phyloP scores from a whole-genome alignment of 2,113 vertebrate genomes.

The Natator depressus region DNA sequence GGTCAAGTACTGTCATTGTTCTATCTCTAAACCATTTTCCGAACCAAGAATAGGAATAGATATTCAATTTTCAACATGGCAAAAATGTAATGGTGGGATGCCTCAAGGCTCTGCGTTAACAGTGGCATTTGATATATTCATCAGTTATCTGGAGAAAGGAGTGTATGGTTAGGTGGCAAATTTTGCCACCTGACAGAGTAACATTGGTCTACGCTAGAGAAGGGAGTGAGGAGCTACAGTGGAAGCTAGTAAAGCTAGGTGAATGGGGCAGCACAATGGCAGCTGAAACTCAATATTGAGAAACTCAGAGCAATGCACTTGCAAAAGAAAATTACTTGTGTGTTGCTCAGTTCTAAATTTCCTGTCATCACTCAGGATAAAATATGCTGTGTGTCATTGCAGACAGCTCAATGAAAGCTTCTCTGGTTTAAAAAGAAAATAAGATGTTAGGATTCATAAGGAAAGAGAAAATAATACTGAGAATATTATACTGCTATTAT shows the following conservation, averaged over 20 bases:
- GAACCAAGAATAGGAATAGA: too few relatives aligned
- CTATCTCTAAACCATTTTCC: too few relatives aligned
- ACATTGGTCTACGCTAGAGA: not conserved
- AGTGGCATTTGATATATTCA: not conserved
- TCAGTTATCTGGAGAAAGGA: not conserved
- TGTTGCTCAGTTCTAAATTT: too few relatives aligned
- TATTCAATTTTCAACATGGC: not conserved
- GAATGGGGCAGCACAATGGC: fast-evolving
- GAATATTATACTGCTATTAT: not conserved
- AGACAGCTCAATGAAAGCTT: not conserved
- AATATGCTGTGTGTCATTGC: fast-evolving
- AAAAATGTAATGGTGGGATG: not conserved
- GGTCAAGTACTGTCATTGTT: fast-evolving
- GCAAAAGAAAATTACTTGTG: not conserved
- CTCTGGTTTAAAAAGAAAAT: too few relatives aligned
- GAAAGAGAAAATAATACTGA: too few relatives aligned
- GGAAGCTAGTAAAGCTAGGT: not conserved
- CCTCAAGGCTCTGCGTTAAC: fast-evolving
- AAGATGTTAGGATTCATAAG: too few relatives aligned
- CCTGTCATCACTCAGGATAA: too few relatives aligned
- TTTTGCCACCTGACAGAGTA: fast-evolving
- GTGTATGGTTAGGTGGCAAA: not conserved
- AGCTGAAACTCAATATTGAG: not conserved
- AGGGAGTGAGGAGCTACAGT: not conserved
- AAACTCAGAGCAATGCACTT: fast-evolving